Conservation (phyloP, 2,888 invertebrate species). For the Oscheius sp. region DNA sequence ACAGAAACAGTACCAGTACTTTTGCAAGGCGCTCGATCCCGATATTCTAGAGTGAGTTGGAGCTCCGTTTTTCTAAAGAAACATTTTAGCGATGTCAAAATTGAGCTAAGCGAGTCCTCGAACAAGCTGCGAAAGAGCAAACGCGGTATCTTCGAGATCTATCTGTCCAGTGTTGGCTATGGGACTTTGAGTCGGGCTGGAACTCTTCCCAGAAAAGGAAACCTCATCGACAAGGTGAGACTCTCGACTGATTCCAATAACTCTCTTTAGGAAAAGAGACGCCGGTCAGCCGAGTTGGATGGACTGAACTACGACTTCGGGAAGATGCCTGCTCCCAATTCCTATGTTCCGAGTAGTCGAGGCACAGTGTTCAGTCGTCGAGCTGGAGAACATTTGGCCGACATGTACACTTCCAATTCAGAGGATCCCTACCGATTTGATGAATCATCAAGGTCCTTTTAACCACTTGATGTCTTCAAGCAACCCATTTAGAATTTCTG, state of each 20-base stretch:
- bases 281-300: constrained; percentile 50
- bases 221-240: constrained; percentile 1
- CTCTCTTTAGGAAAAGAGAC: constrained; percentile 25
- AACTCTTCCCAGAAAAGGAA: constrained; percentile 44
- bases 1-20: constrained; percentile 65
- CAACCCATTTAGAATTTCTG: constrained; percentile 32
- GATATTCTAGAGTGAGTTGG: constrained; percentile 58
- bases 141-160: constrained; percentile 64
- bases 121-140: constrained; percentile 54
- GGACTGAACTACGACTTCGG: constrained; percentile 32
- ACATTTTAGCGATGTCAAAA: constrained; percentile 64
- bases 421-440: constrained; percentile 66
- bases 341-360: constrained; percentile 30
- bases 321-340: constrained; percentile 9
- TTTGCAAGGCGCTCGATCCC: constrained; percentile 63
- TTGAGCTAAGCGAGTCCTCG: constrained; percentile 57
- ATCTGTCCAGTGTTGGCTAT: constrained; percentile 54
- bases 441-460: constrained; percentile 42
- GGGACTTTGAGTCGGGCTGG: constrained; percentile 55
- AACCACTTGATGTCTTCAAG: not conserved
- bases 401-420: constrained; percentile 62
- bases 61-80: not conserved
- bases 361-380: constrained; percentile 42
- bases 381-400: constrained; percentile 70
- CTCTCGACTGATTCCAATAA: not conserved